phyloP scores from a whole-genome alignment of 2,797 vertebrate genomes.

The Sardinella longiceps region DNA sequence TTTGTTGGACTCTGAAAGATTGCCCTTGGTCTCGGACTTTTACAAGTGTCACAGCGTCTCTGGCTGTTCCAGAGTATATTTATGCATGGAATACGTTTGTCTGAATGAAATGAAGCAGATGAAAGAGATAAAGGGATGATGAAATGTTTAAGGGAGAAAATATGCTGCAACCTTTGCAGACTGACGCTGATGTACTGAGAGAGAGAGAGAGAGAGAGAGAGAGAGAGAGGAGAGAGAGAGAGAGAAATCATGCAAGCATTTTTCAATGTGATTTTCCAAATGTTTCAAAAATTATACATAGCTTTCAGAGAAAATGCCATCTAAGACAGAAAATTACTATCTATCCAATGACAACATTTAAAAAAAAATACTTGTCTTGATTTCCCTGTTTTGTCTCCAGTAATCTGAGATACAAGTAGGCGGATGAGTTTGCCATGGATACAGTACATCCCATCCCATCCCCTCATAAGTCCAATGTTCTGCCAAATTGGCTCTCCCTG shows the following conservation, averaged over 20 bases:
- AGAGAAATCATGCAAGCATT: too few relatives aligned
- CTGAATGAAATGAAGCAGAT: background rate
- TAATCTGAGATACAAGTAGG: background rate
- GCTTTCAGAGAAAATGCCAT: background rate
- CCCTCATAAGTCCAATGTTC: background rate
- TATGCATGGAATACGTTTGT: background rate
- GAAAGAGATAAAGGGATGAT: conserved; percentile 2
- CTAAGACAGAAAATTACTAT: background rate
- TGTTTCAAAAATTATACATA: background rate
- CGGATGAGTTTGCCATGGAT: background rate
- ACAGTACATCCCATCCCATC: background rate
- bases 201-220: too few relatives aligned
- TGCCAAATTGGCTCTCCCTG: background rate
- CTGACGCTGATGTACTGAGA: background rate
- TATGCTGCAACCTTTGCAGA: background rate
- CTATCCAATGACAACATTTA: background rate
- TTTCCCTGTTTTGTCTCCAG: background rate
- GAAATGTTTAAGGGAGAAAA: background rate
- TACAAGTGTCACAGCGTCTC: conserved; percentile 28
- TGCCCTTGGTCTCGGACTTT: conserved; percentile 61
- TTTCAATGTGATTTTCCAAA: background rate
- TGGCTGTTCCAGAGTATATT: background rate
- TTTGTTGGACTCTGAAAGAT: conserved; percentile 66
- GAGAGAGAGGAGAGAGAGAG: too few relatives aligned
- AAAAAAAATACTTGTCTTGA: conserved; percentile 3